Conservation (phyloP, 2,797 vertebrate species). For the Sebastes vulpes region DNA sequence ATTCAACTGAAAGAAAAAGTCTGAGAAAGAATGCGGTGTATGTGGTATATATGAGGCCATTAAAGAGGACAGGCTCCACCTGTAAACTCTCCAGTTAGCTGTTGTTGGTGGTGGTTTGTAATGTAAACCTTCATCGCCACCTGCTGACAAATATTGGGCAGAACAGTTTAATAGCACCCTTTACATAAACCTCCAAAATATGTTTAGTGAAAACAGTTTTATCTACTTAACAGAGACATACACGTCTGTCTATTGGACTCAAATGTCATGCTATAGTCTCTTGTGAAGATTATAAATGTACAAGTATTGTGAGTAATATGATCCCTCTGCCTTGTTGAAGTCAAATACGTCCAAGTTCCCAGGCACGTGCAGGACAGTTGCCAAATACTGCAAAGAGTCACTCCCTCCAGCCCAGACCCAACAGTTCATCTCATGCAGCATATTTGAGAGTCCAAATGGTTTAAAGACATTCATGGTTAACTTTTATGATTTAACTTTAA, state of each 20-base stretch:
- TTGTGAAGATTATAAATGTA: background rate
- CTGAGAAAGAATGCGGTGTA: background rate
- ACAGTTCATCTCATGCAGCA: background rate
- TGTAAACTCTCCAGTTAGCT: background rate
- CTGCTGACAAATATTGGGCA: constrained; percentile 44
- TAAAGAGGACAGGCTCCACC: background rate
- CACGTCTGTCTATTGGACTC: background rate
- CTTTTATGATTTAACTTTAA: background rate
- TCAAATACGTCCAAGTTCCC: constrained; percentile 15
- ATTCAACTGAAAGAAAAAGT: background rate
- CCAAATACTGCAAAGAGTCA: background rate
- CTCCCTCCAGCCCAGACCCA: background rate
- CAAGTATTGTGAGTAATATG: background rate
- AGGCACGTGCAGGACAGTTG: constrained; percentile 20
- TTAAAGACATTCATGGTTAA: background rate
- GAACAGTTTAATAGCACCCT: background rate
- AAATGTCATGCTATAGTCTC: background rate
- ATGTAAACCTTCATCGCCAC: constrained; percentile 36
- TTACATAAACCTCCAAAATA: background rate
- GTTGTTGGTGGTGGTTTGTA: background rate
- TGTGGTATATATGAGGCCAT: background rate
- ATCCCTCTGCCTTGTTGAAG: constrained; percentile 6
- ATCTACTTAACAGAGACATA: background rate
- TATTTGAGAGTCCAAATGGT: background rate
- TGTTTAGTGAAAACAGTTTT: background rate